phyloP scores from a whole-genome alignment of 1,140 invertebrate genomes.

The Scaptomyza graminum region DNA sequence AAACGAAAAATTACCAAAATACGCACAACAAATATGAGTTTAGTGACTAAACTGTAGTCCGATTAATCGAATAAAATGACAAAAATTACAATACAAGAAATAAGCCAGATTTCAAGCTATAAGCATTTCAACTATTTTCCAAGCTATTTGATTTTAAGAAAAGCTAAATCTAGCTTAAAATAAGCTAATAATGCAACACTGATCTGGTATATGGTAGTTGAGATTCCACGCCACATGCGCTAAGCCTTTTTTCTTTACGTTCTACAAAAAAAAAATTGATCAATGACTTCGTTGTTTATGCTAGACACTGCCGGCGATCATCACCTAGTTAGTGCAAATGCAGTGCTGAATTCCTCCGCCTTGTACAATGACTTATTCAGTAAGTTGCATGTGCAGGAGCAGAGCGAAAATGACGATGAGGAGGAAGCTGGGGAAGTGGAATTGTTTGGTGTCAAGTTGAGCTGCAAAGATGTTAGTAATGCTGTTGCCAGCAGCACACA shows the following conservation, averaged over 20 bases:
- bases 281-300: conserved; percentile 72
- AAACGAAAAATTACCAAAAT: too few relatives aligned
- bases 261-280: not conserved
- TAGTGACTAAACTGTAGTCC: too few relatives aligned
- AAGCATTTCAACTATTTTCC: too few relatives aligned
- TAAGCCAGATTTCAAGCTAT: too few relatives aligned
- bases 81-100: too few relatives aligned
- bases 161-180: too few relatives aligned
- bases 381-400: conserved; percentile 9
- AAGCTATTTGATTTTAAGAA: too few relatives aligned
- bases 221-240: conserved; percentile 25
- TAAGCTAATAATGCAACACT: too few relatives aligned
- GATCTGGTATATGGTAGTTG: too few relatives aligned
- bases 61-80: too few relatives aligned
- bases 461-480: conserved; percentile 39
- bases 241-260: conserved; percentile 14
- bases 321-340: conserved; percentile 48
- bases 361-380: conserved; percentile 24
- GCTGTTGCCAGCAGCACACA: conserved; percentile 4
- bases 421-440: conserved; percentile 44
- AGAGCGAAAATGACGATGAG: conserved; percentile 38
- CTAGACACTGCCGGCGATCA: conserved; percentile 75
- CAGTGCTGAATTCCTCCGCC: not conserved
- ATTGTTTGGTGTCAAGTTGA: conserved; percentile 63
- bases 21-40: too few relatives aligned